Evolutionary conservation across 2,113 vertebrate genomes (phyloP).

Genomic region (Caranx melampygus): DNA sequence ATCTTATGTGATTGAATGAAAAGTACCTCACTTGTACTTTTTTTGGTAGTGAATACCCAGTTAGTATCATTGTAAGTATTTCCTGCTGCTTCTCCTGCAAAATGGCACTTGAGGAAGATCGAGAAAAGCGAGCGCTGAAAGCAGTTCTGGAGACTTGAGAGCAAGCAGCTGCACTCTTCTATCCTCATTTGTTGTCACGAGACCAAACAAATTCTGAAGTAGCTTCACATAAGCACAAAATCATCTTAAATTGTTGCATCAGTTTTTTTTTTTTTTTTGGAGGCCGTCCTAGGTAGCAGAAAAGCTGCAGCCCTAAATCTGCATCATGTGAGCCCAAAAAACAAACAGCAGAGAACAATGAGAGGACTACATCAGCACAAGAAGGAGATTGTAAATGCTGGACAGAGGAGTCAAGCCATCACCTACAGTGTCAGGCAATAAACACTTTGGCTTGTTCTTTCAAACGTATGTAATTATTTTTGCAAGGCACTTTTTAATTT

Average conservation of each 20-base stretch:
- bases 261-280: constrained; percentile 50
- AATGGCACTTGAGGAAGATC: constrained; percentile 80
- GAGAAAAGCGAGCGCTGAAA: constrained; percentile 66
- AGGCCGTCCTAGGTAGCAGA: constrained; percentile 39
- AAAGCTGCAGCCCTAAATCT: constrained; percentile 40
- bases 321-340: constrained; percentile 39
- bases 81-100: constrained; percentile 77
- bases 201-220: constrained; percentile 57
- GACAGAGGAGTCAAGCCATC: constrained; percentile 17
- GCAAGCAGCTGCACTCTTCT: constrained; percentile 82
- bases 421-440: background rate
- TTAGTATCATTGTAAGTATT: constrained; percentile 73
- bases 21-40: constrained; percentile 42
- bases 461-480: constrained; percentile 18
- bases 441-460: constrained; percentile 17
- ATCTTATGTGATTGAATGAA: constrained; percentile 57
- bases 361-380: constrained; percentile 35
- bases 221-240: constrained; percentile 64
- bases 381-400: constrained; percentile 35
- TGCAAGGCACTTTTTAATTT: background rate
- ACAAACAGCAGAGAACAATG: constrained; percentile 21
- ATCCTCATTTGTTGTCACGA: constrained; percentile 55
- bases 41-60: constrained; percentile 65
- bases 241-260: constrained; percentile 65
- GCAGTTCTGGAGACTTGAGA: constrained; percentile 72